phyloP scores from a whole-genome alignment of 1,140 invertebrate species.

The Bombus waltoni region DNA sequence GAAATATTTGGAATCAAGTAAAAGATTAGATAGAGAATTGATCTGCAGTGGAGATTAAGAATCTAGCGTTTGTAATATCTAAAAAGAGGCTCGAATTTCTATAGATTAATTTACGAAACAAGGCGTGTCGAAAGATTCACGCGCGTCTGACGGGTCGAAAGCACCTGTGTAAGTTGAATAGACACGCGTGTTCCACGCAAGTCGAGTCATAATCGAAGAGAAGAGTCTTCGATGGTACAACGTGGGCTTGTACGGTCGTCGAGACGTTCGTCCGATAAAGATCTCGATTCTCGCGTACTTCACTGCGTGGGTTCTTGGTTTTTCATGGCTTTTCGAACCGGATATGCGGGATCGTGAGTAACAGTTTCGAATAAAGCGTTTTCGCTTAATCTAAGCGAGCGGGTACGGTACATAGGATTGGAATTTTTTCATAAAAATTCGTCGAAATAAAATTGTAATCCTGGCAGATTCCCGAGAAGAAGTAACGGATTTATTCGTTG shows the following conservation, averaged over 20 bases:
- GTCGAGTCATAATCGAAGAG: background rate
- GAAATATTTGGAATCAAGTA: no score
- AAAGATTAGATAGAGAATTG: no score
- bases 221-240: background rate
- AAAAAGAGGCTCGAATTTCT: no score
- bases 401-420: background rate
- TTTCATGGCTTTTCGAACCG: background rate
- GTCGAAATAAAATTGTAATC: background rate
- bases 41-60: no score
- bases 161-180: background rate
- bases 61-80: no score
- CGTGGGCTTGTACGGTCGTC: slow-evolving; percentile 7
- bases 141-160: no score
- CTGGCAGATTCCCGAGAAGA: background rate
- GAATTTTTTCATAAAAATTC: background rate
- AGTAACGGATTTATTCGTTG: background rate
- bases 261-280: background rate
- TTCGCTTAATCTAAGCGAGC: background rate
- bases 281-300: slow-evolving; percentile 6
- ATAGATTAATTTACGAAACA: background rate
- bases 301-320: slow-evolving; percentile 21
- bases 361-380: background rate
- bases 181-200: background rate
- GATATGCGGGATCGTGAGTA: background rate
- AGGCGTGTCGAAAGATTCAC: slow-evolving; percentile 5